Evolutionary conservation across 2,888 invertebrate species (phyloP).

Genomic region (Conops quadrifasciatus): DNA sequence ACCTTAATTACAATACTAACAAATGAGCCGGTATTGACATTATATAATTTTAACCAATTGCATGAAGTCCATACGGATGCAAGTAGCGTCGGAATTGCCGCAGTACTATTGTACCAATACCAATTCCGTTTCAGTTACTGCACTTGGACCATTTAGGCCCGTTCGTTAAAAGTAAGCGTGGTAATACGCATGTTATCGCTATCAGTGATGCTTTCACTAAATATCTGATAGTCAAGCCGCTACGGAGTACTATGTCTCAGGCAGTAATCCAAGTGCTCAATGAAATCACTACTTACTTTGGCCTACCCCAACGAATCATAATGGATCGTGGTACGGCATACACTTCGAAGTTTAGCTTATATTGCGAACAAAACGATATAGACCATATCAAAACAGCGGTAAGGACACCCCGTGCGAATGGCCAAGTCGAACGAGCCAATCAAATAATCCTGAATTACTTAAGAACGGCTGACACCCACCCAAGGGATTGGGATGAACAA

Average conservation of each 20-base stretch:
- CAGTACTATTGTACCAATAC: too few relatives aligned
- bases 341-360: slow-evolving; percentile 18
- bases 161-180: slow-evolving; percentile 34
- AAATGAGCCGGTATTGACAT: not conserved
- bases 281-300: slow-evolving; percentile 45
- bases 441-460: not conserved
- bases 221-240: slow-evolving; percentile 39
- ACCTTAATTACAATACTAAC: not conserved
- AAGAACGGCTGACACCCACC: not conserved
- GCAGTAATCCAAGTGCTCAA: slow-evolving; percentile 38
- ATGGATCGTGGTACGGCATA: slow-evolving; percentile 41
- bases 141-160: slow-evolving; percentile 39
- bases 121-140: slow-evolving; percentile 24
- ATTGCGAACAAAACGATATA: slow-evolving; percentile 13
- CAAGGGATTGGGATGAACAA: slow-evolving; percentile 39
- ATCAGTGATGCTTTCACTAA: slow-evolving; percentile 41
- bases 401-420: not conserved
- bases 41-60: not conserved
- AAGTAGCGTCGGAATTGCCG: not conserved
- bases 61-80: not conserved
- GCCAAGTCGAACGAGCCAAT: slow-evolving; percentile 8
- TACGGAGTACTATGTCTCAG: slow-evolving; percentile 37
- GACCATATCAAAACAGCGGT: slow-evolving; percentile 1
- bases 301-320: slow-evolving; percentile 47
- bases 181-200: slow-evolving; percentile 36